Evolutionary conservation across 2,888 invertebrate genomes (phyloP).

Genomic region (Nomada flava): DNA sequence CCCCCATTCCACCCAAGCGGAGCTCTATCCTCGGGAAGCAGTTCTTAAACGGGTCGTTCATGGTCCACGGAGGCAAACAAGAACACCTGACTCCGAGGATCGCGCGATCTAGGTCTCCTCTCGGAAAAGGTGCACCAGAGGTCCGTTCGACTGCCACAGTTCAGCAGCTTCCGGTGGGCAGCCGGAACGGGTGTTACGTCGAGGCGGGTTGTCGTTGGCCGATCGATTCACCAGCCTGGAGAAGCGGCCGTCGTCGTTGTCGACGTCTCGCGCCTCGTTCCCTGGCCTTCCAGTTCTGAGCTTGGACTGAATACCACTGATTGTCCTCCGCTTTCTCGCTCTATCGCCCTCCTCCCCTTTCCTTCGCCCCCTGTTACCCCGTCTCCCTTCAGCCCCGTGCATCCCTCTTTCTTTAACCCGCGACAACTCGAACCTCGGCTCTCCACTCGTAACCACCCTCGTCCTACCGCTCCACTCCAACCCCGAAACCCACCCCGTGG

Average conservation of each 20-base stretch:
- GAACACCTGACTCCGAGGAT: conserved; percentile 35
- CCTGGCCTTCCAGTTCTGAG: conserved; percentile 73
- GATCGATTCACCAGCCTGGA: conserved; percentile 69
- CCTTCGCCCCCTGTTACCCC: conserved; percentile 4
- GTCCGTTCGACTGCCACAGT: conserved; percentile 72
- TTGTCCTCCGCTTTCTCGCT: conserved; percentile 79
- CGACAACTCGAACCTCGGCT: conserved; percentile 56
- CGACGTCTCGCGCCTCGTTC: conserved; percentile 58
- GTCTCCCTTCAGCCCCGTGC: conserved; percentile 29
- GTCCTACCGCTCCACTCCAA: conserved; percentile 62
- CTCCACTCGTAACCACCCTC: conserved; percentile 70
- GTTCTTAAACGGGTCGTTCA: neutral
- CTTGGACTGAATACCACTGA: conserved; percentile 82
- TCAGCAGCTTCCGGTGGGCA: conserved; percentile 70
- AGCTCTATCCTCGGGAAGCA: neutral
- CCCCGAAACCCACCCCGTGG: conserved; percentile 68
- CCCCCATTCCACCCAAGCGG: neutral
- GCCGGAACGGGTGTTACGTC: conserved; percentile 68
- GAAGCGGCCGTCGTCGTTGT: conserved; percentile 55
- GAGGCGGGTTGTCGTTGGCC: conserved; percentile 68
- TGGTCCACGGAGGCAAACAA: neutral
- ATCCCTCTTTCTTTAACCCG: conserved; percentile 29
- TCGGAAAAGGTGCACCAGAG: conserved; percentile 43
- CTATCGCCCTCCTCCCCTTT: conserved; percentile 60
- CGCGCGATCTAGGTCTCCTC: conserved; percentile 55